Base-by-base conservation (phyloP, 1,140 invertebrate species). In the Acromyrmex heyeri region DNA sequence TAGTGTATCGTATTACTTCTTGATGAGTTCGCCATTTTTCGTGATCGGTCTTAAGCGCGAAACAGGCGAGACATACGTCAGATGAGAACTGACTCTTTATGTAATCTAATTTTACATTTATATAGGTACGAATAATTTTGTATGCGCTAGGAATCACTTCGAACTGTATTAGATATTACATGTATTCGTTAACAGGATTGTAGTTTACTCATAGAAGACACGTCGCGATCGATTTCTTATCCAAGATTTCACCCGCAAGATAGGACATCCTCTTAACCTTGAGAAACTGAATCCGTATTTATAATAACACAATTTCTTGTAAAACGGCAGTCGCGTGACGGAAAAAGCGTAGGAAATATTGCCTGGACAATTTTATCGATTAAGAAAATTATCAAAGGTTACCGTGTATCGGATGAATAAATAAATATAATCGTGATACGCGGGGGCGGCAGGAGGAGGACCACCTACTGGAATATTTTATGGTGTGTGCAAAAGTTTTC, bases 401-500 rank as follows among this genome's bases (percentile, higher is more conserved):
- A 38, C 38, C n/a, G n/a, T 44, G 38, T 24, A n/a, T 18, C n/a
- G 64, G 16, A 83, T 83, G 44, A 83, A 83, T 85, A 85, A 77
- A 65, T 69, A 86, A 78, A 79, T 65, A 79, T 55, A 79, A 81
- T 62, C 38, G 7, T 48, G 65, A 69, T 48, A n/a, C 53, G 24
- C 27, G 34, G 8, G 3, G n/a, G 14, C 12, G 61, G 21, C 12
- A 78, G 61, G 6, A 5, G 24, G 10, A 5, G 34, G 14, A 24
- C 8, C 24, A 14, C 18, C 7, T 18, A 18, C 18, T 48, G 3
- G 21, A 53, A 62, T 57, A 75, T 85, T 85, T 81, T 73, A 70
- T 44, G 57, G 30, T 64, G 86, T 14, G 65, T 50, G 65, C 64
- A 85, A 91, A 87, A 91, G 90, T 91, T 83, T 79, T 1, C 72